Evolutionary conservation across 2,888 invertebrate genomes (phyloP).

Genomic region (Girardia tigrina): DNA sequence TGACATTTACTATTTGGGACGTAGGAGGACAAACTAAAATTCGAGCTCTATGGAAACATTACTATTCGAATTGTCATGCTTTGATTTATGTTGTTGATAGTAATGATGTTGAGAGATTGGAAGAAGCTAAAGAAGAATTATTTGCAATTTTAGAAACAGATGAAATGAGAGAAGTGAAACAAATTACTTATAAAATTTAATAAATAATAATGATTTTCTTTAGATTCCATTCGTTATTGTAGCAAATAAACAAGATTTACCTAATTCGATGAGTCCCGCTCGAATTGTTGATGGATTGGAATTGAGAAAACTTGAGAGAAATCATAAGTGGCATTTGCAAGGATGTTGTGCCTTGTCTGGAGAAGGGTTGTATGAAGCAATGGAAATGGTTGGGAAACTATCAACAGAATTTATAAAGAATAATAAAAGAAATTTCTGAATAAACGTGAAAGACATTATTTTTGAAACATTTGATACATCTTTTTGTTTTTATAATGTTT

Average conservation of each 20-base stretch:
- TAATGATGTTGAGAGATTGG: slow-evolving; percentile 96
- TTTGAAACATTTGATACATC: no score
- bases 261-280: neutral
- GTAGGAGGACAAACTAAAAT: slow-evolving; percentile 96
- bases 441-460: no score
- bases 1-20: slow-evolving; percentile 96
- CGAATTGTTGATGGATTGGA: neutral
- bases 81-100: slow-evolving; percentile 98
- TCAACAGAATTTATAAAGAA: neutral
- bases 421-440: neutral
- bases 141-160: slow-evolving; percentile 98
- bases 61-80: slow-evolving; percentile 74
- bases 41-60: slow-evolving; percentile 89
- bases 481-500: no score
- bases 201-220: no score
- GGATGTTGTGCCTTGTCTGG: neutral
- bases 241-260: neutral
- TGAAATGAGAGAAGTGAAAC: slow-evolving; percentile 61
- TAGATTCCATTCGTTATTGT: neutral
- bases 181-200: no score
- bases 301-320: neutral
- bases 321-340: neutral
- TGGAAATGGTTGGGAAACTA: neutral
- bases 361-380: neutral
- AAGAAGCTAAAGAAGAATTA: slow-evolving; percentile 91